A percentile compares a stretch with the other conserved stretches of the same genome.
phyloP scores from a whole-genome alignment of 1,140 invertebrate genomes.

The Trichoplusia ni region DNA sequence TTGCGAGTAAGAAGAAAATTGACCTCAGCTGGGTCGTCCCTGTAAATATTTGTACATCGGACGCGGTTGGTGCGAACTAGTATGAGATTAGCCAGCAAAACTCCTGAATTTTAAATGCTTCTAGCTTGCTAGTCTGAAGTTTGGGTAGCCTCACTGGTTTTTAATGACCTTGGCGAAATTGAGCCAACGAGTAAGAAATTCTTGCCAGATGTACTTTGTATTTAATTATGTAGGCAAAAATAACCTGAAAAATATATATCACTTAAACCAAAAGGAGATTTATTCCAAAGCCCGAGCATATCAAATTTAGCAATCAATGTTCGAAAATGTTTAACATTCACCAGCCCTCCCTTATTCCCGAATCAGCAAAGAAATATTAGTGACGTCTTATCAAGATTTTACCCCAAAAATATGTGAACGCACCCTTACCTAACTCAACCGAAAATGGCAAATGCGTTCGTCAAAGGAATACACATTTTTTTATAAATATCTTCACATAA shows the following conservation, averaged over 20 bases:
- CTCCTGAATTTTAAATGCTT: constrained; percentile 59
- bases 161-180: constrained; percentile 17
- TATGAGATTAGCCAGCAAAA: constrained; percentile 62
- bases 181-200: no score
- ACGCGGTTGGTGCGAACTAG: constrained; percentile 57
- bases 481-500: constrained; percentile 27
- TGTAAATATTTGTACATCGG: constrained; percentile 71
- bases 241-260: not conserved
- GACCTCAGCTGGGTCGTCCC: constrained; percentile 68
- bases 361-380: constrained; percentile 17
- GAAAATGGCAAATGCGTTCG: constrained; percentile 6
- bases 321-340: not conserved
- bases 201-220: no score
- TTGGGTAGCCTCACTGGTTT: constrained; percentile 15
- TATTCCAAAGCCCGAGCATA: not conserved
- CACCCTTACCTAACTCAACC: constrained; percentile 4
- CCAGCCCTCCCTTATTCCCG: not conserved
- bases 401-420: constrained; percentile 9
- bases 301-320: not conserved
- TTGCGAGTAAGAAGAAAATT: constrained; percentile 52
- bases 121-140: constrained; percentile 27
- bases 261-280: no score
- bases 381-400: constrained; percentile 15
- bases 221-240: no score
- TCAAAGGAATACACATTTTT: constrained; percentile 8